These are phyloP conservation scores for Trypoxylus dichotomus DNA, from an alignment of 1,140 invertebrate species.

Conservation along the genomic window DNA sequence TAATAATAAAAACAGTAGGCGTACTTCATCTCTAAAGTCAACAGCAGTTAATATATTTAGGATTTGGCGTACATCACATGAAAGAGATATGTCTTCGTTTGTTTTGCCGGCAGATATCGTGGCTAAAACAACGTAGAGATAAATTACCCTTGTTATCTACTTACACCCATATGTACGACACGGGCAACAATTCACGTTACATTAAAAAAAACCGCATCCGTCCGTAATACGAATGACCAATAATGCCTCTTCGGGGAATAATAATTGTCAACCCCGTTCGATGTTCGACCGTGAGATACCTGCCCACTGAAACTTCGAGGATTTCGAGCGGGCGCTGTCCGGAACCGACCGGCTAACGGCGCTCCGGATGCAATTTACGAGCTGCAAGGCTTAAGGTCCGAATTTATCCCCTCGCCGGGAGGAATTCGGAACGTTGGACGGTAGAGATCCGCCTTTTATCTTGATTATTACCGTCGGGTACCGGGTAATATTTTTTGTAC, in stretches of 20 bases:
- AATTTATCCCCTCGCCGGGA: background rate
- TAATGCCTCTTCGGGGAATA: background rate
- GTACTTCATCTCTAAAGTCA: no score
- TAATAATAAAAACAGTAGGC: no score
- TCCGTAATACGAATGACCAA: constrained; percentile 1
- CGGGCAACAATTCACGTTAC: background rate
- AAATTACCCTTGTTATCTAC: no score
- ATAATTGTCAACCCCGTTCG: constrained; percentile 12
- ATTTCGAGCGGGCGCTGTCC: background rate
- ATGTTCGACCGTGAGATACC: background rate
- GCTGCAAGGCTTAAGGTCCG: constrained; percentile 12
- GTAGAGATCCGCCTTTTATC: constrained; percentile 10
- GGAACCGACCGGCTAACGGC: background rate
- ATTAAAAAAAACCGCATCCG: background rate
- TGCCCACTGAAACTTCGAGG: constrained; percentile 13
- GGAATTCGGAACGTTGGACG: background rate
- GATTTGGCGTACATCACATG: no score
- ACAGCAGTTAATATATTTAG: no score
- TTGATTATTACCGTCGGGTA: background rate
- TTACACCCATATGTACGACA: background rate
- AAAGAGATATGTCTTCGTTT: no score
- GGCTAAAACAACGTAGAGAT: no score
- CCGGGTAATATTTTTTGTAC: background rate
- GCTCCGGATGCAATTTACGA: constrained; percentile 14
- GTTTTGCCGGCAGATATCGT: no score